Conservation (phyloP, 1,140 invertebrate genomes). For the Drosophila murphyi region DNA sequence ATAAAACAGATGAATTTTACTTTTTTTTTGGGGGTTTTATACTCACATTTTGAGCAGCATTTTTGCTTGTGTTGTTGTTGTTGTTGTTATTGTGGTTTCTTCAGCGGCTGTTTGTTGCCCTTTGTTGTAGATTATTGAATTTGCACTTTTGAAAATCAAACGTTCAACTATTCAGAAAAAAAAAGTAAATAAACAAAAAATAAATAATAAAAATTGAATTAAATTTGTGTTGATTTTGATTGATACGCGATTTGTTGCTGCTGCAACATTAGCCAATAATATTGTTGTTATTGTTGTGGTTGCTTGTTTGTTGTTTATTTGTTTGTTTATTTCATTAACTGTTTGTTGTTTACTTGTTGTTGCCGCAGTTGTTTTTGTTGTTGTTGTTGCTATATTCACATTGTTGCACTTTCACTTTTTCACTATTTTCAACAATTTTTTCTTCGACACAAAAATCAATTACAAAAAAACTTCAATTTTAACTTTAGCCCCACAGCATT, state of each 20-base stretch:
- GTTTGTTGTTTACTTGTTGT: constrained; percentile 13
- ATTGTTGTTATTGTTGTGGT: constrained; percentile 6
- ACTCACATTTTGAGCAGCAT: constrained; percentile 79
- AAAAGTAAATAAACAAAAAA: constrained; percentile 34
- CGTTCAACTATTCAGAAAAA: constrained; percentile 53
- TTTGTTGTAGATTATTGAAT: constrained; percentile 44
- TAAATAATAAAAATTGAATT: constrained; percentile 35
- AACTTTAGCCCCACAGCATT: constrained; percentile 13
- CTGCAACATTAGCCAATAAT: constrained; percentile 17
- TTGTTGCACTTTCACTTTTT: constrained; percentile 81
- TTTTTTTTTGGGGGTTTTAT: constrained; percentile 18
- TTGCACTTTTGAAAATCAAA: constrained; percentile 77
- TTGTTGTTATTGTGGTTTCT: constrained; percentile 30
- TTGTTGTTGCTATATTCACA: constrained; percentile 26
- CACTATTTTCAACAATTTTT: constrained; percentile 59
- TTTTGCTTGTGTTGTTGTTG: constrained; percentile 36
- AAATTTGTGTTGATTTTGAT: constrained; percentile 23
- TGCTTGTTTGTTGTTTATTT: constrained; percentile 14
- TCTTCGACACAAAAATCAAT: constrained; percentile 56
- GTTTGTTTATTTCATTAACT: constrained; percentile 16
- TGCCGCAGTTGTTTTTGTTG: constrained; percentile 15
- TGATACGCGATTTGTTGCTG: constrained; percentile 11
- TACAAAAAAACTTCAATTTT: constrained; percentile 31
- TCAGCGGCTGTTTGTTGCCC: constrained; percentile 26
- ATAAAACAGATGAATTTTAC: not conserved